These are phyloP conservation scores for Platycercus adscitus DNA, from an alignment of 2,113 vertebrate genomes.

Conservation along the genomic window DNA sequence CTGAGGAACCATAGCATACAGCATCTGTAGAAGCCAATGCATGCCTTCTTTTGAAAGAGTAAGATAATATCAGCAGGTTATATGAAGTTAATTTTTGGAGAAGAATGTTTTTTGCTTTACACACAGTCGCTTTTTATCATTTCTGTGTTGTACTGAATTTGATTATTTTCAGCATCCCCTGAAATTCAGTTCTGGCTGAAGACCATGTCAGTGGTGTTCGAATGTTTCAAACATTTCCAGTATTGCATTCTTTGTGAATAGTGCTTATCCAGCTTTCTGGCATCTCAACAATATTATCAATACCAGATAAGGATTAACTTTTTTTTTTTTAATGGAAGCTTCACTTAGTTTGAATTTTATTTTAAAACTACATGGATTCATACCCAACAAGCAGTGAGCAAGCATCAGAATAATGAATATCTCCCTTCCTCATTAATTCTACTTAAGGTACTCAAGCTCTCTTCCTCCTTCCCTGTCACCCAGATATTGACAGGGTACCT, in stretches of 20 bases:
- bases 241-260: neutral
- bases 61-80: constrained; percentile 2
- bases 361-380: neutral
- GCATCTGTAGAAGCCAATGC: neutral
- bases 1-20: neutral
- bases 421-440: neutral
- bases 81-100: neutral
- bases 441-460: neutral
- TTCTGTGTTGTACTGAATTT: neutral
- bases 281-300: neutral
- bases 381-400: neutral
- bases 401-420: neutral
- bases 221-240: neutral
- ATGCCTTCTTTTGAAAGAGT: neutral
- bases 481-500: neutral
- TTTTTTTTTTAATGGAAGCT: neutral
- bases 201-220: neutral
- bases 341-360: neutral
- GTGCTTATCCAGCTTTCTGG: neutral
- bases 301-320: neutral
- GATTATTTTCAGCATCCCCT: neutral
- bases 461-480: neutral
- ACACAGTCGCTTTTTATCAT: neutral
- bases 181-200: neutral
- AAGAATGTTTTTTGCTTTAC: neutral